Percentiles rank a stretch among this genome's conserved stretches.
phyloP scores from a whole-genome alignment of 2,113 vertebrate genomes.

The Aegithalos caudatus region DNA sequence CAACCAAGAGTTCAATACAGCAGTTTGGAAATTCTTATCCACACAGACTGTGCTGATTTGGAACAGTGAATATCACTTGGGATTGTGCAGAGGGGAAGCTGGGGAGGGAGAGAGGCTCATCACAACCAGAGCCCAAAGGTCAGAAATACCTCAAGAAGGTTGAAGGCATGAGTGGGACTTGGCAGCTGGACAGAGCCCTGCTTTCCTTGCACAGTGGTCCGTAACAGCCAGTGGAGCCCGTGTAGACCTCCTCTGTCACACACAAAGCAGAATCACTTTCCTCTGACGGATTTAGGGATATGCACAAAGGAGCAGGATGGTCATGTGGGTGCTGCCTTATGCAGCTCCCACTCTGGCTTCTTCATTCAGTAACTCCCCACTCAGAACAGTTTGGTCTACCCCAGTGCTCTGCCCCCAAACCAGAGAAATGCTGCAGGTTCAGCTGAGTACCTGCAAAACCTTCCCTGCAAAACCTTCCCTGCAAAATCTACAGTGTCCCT shows the following conservation, averaged over 20 bases:
- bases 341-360: neutral
- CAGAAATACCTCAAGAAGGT: slow-evolving; percentile 13
- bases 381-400: neutral
- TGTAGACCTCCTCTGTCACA: neutral
- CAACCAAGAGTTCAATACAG: neutral
- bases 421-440: neutral
- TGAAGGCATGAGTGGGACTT: neutral
- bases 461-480: neutral
- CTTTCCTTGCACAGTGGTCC: neutral
- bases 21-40: neutral
- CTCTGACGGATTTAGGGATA: rapidly evolving
- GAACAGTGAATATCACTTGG: neutral
- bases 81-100: neutral
- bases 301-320: neutral
- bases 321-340: neutral
- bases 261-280: neutral
- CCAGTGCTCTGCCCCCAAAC: neutral
- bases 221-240: neutral
- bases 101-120: neutral
- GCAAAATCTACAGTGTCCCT: neutral
- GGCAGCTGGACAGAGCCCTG: neutral
- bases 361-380: neutral
- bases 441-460: neutral
- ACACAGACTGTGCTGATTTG: neutral
- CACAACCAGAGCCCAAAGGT: neutral